Conservation (phyloP, 2,888 invertebrate genomes). For the Himalopsyche tibetana region DNA sequence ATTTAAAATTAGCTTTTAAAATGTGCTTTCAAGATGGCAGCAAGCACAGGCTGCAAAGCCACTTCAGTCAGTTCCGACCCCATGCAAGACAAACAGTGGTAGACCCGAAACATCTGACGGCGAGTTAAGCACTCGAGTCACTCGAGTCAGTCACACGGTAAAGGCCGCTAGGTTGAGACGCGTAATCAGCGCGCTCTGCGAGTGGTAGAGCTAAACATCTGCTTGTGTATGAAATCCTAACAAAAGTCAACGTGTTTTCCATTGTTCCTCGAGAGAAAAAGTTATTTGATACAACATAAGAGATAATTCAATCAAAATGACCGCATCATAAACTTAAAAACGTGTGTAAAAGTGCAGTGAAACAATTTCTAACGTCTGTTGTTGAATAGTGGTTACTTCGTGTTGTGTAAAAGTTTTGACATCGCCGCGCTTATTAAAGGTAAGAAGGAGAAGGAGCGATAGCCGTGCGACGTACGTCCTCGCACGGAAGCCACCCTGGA, state of each 20-base stretch:
- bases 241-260: constrained; percentile 27
- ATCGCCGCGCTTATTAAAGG: constrained; percentile 58
- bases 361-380: constrained; percentile 48
- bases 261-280: constrained; percentile 14
- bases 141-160: constrained; percentile 56
- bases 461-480: constrained; percentile 53
- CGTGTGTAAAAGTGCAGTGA: constrained; percentile 55
- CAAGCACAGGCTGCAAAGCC: constrained; percentile 29
- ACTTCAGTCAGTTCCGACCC: constrained; percentile 46
- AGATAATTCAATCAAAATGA: constrained; percentile 53
- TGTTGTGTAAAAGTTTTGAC: constrained; percentile 62
- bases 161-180: constrained; percentile 51
- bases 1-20: constrained; percentile 1
- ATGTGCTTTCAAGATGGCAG: constrained; percentile 40
- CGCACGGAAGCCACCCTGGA: constrained; percentile 60
- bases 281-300: constrained; percentile 28
- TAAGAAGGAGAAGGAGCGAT: constrained; percentile 61
- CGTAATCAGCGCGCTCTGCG: constrained; percentile 42
- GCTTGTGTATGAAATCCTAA: constrained; percentile 48
- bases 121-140: constrained; percentile 4
- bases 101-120: constrained; percentile 57
- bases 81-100: constrained; percentile 47
- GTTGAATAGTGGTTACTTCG: constrained; percentile 53
- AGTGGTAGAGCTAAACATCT: constrained; percentile 53
- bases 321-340: constrained; percentile 53